Percentiles rank a stretch among this genome's conserved stretches.
phyloP scores from a whole-genome alignment of 2,113 vertebrate species.

The Solea senegalensis region DNA sequence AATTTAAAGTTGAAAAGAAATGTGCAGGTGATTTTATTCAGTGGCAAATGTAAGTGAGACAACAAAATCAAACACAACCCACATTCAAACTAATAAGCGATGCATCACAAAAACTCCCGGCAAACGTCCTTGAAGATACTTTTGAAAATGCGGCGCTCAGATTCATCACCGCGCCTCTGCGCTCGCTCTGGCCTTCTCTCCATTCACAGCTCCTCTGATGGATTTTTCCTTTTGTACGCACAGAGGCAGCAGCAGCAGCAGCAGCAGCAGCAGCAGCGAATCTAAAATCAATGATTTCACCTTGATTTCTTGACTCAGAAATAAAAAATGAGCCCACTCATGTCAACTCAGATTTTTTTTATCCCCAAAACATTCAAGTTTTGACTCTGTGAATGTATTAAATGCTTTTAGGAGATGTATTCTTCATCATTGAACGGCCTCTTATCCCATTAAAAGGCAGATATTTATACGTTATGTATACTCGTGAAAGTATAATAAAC shows the following conservation, averaged over 20 bases:
- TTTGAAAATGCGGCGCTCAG: not conserved
- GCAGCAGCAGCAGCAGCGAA: not conserved
- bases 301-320: conserved; percentile 65
- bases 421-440: not conserved
- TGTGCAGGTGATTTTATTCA: too few species aligned
- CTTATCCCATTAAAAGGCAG: not conserved
- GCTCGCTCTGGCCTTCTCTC: conserved; percentile 28
- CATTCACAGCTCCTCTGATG: conserved; percentile 44
- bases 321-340: conserved; percentile 42
- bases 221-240: conserved; percentile 4
- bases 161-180: conserved; percentile 15
- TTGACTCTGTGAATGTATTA: conserved; percentile 8
- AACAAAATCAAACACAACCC: too few species aligned
- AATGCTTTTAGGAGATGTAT: not conserved
- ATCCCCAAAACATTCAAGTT: not conserved
- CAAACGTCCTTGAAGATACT: too few species aligned
- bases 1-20: too few species aligned
- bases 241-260: too few species aligned
- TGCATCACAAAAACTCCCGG: too few species aligned
- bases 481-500: not conserved
- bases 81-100: too few species aligned
- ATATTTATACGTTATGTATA: not conserved
- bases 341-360: conserved; percentile 5
- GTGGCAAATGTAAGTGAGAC: too few species aligned
- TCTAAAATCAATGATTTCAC: conserved; percentile 43